phyloP scores from a whole-genome alignment of 1,140 invertebrate species.

The Saxidomus purpurata region DNA sequence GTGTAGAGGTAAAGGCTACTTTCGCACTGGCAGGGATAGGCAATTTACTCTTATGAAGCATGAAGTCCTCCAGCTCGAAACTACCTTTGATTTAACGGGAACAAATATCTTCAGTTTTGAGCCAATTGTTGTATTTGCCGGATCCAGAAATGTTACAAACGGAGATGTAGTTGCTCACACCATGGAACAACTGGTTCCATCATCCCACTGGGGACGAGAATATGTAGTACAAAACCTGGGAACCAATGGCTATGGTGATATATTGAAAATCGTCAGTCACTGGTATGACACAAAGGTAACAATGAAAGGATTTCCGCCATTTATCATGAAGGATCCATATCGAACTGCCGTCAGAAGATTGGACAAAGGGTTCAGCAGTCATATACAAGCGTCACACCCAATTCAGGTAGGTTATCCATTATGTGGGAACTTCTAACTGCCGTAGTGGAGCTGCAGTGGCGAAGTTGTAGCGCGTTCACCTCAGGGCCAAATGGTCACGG shows the following conservation, averaged over 20 bases:
- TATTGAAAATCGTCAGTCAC: slow-evolving; percentile 20
- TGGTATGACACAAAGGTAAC: slow-evolving; percentile 7
- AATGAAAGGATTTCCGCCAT: slow-evolving; percentile 35
- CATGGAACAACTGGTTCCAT: slow-evolving; percentile 52
- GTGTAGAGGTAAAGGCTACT: not conserved
- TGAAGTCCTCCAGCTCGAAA: slow-evolving; percentile 49
- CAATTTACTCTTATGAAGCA: not conserved
- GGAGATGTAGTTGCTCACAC: slow-evolving; percentile 34
- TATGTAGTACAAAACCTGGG: not conserved
- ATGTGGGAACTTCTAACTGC: too few species aligned
- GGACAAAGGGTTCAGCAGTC: slow-evolving; percentile 3
- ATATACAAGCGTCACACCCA: slow-evolving; percentile 20
- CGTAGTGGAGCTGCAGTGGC: too few species aligned
- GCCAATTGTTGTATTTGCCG: slow-evolving; percentile 51
- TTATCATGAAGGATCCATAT: not conserved
- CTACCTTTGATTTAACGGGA: slow-evolving; percentile 45
- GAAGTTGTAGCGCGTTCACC: too few species aligned
- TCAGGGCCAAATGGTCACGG: too few species aligned
- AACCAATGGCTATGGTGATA: slow-evolving; percentile 49
- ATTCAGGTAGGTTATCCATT: too few species aligned
- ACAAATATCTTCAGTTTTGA: slow-evolving; percentile 47
- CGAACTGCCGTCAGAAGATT: not conserved
- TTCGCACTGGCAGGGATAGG: not conserved
- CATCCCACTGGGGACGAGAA: slow-evolving; percentile 59
- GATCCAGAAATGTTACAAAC: slow-evolving; percentile 36